These are phyloP conservation scores for Lampropteryx suffumata DNA, from an alignment of 2,888 invertebrate genomes.

Conservation along the genomic window DNA sequence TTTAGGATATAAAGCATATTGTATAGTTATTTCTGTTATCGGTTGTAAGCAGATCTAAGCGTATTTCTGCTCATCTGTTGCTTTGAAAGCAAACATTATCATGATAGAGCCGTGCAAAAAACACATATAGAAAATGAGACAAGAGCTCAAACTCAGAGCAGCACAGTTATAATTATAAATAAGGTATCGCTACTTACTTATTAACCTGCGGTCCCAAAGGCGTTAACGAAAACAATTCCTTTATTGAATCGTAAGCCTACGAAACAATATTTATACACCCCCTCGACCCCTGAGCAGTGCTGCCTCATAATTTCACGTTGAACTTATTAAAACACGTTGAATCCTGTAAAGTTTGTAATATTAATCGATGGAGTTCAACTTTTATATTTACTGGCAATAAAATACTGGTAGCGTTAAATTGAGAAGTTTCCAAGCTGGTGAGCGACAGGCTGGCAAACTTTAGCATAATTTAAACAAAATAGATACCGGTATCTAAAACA, in stretches of 20 bases:
- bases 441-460: conserved; percentile 22
- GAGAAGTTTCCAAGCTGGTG: conserved; percentile 25
- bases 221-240: conserved; percentile 50
- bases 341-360: conserved; percentile 55
- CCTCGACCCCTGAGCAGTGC: conserved; percentile 36
- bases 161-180: conserved; percentile 1
- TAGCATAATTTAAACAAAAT: conserved; percentile 27
- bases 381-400: conserved; percentile 56
- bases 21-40: no score
- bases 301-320: conserved; percentile 55
- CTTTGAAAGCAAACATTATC: no score
- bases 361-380: conserved; percentile 60
- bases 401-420: conserved; percentile 44
- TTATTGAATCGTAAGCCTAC: conserved; percentile 51
- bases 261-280: conserved; percentile 53
- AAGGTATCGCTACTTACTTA: not conserved
- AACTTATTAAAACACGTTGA: conserved; percentile 56
- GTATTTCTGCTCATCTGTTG: no score
- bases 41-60: no score
- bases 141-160: not conserved
- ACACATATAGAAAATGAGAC: no score
- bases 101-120: no score
- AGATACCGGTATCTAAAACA: conserved; percentile 33
- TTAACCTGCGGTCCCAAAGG: conserved; percentile 36
- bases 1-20: not conserved